A percentile compares a stretch with the other conserved stretches of the same genome.
phyloP scores from a whole-genome alignment of 2,797 vertebrate genomes.

The Lepus townsendii region DNA sequence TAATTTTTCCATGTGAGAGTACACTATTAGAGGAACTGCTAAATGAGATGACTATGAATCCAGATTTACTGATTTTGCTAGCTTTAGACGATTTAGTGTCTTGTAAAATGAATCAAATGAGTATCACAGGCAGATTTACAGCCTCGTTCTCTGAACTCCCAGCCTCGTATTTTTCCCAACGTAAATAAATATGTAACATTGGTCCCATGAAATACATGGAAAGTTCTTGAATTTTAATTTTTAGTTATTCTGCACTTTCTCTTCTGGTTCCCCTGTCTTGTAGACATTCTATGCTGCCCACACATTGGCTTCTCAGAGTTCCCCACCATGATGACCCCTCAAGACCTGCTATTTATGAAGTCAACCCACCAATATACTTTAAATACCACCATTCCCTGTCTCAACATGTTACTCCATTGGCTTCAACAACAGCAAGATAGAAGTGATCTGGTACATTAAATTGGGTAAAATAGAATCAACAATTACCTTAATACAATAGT shows the following conservation, averaged over 20 bases:
- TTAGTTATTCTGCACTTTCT: not conserved
- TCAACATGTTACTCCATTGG: not conserved
- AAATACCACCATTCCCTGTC: not conserved
- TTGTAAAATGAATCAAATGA: not conserved
- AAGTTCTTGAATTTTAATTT: not conserved
- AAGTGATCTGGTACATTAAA: not conserved
- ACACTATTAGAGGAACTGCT: not conserved
- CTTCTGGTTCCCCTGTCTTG: not conserved
- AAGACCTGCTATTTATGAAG: no score
- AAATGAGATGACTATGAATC: not conserved
- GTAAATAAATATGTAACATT: not conserved
- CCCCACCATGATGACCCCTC: not conserved
- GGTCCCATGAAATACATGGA: not conserved
- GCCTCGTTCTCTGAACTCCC: not conserved
- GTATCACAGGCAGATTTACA: not conserved
- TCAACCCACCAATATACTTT: not conserved
- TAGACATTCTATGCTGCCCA: not conserved
- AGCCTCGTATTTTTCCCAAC: not conserved
- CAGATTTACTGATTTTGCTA: not conserved
- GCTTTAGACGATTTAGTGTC: not conserved
- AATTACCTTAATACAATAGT: not conserved
- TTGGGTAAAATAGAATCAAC: not conserved
- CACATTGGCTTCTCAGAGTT: not conserved
- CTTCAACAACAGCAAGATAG: not conserved
- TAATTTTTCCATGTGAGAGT: not conserved